These are phyloP conservation scores for Erpornis zantholeuca DNA, from an alignment of 2,113 vertebrate genomes.

Conservation along the genomic window DNA sequence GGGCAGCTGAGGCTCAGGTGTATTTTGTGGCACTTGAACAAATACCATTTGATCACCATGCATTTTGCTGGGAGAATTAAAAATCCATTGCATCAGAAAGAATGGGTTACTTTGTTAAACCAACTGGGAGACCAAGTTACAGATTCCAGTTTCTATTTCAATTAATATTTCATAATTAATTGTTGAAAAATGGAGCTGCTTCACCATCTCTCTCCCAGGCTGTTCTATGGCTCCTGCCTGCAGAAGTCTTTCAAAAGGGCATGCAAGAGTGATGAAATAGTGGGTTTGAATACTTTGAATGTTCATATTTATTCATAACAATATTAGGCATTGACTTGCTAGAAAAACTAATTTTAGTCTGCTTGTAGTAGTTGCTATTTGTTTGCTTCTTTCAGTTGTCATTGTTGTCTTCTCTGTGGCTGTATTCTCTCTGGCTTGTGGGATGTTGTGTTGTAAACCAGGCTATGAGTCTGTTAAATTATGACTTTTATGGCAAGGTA, in stretches of 20 bases:
- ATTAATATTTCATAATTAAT: conserved; percentile 14
- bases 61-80: not conserved
- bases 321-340: not conserved
- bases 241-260: not conserved
- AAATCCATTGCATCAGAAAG: not conserved
- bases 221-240: not conserved
- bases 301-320: not conserved
- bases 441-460: not conserved
- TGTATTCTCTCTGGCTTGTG: not conserved
- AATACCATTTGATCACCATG: not conserved
- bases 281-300: not conserved
- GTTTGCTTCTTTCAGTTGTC: not conserved
- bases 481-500: not conserved
- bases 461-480: not conserved
- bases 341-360: not conserved
- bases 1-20: not conserved
- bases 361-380: not conserved
- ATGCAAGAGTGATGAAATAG: not conserved
- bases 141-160: not conserved
- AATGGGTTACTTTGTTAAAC: not conserved
- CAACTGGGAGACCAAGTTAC: not conserved
- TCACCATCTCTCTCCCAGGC: not conserved
- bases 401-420: not conserved
- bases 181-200: not conserved
- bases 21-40: not conserved